Evolutionary conservation across 1,140 invertebrate species (phyloP).

Genomic region (Caenorhabditis inopinata): DNA sequence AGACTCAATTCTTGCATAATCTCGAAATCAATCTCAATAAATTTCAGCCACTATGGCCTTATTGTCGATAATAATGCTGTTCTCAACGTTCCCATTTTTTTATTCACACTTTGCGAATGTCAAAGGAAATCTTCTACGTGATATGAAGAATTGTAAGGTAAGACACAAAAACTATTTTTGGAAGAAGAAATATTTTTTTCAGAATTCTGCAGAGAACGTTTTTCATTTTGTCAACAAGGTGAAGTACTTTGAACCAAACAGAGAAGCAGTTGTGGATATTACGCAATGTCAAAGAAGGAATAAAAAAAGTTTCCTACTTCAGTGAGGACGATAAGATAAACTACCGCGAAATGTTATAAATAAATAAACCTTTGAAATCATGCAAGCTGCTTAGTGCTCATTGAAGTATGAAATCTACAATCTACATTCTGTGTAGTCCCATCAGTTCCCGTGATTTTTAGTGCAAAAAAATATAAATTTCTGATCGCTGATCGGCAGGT

Average conservation of each 20-base stretch:
- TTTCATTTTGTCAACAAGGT: constrained; percentile 14
- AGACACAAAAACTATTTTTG: background rate
- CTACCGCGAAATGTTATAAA: too few relatives aligned
- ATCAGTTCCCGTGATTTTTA: too few relatives aligned
- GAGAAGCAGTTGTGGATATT: background rate
- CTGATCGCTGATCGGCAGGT: too few relatives aligned
- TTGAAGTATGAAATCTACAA: too few relatives aligned
- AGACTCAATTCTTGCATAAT: background rate
- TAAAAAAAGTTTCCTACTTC: background rate
- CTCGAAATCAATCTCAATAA: background rate
- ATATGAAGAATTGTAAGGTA: constrained; percentile 7
- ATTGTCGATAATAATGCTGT: background rate
- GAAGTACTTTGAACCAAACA: background rate
- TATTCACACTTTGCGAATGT: background rate
- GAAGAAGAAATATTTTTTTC: background rate
- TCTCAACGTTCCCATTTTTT: background rate
- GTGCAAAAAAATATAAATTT: too few relatives aligned
- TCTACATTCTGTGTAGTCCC: too few relatives aligned
- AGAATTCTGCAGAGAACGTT: background rate
- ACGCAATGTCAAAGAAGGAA: background rate
- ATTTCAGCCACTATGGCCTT: background rate
- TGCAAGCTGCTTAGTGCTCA: too few relatives aligned
- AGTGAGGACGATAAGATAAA: background rate
- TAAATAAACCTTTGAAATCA: too few relatives aligned
- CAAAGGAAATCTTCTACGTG: background rate